Evolutionary conservation across 2,888 invertebrate species (phyloP).

Genomic region (Hemaris fuciformis): DNA sequence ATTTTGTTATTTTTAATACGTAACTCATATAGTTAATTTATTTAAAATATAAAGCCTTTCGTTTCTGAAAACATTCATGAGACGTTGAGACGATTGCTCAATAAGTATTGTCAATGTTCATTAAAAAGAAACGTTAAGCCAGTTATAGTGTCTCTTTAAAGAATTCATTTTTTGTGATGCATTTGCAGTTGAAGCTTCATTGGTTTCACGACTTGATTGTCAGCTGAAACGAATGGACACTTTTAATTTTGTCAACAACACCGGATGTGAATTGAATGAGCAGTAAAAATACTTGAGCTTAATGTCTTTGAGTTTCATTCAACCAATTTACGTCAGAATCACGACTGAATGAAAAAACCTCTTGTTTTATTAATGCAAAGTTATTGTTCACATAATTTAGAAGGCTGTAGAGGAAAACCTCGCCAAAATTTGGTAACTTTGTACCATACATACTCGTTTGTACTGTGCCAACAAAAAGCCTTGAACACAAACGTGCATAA

Average conservation of each 20-base stretch:
- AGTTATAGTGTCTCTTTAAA: too few species aligned
- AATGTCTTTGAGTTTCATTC: background rate
- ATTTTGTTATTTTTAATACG: too few species aligned
- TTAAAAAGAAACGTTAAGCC: too few species aligned
- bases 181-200: background rate
- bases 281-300: background rate
- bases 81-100: too few species aligned
- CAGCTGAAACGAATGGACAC: background rate
- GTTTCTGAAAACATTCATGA: too few species aligned
- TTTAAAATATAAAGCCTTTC: too few species aligned
- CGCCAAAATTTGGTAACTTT: background rate
- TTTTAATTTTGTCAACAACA: background rate
- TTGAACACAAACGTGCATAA: background rate
- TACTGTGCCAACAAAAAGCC: background rate
- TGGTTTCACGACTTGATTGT: background rate
- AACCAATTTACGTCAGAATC: background rate
- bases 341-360: background rate
- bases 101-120: too few species aligned
- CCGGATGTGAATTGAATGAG: background rate
- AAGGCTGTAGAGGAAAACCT: background rate
- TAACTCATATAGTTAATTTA: too few species aligned
- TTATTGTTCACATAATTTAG: background rate
- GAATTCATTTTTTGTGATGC: background rate
- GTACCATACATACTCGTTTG: background rate
- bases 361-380: background rate